These are phyloP conservation scores for Oscheius sp. DNA, from an alignment of 2,888 invertebrate genomes.

Conservation along the genomic window DNA sequence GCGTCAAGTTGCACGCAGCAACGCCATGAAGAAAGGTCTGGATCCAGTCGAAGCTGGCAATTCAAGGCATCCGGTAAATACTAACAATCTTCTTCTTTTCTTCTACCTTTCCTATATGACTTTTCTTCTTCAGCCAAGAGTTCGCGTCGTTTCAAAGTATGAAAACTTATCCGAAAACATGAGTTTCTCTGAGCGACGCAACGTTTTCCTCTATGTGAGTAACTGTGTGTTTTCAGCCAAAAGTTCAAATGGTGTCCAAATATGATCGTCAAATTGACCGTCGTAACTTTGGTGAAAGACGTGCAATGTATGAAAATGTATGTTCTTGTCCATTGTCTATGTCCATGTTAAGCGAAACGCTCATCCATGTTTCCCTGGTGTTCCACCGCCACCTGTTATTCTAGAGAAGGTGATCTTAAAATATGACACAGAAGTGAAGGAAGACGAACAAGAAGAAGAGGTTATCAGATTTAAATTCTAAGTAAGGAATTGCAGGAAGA, in stretches of 20 bases:
- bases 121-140: conserved; percentile 80
- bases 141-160: conserved; percentile 97
- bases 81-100: neutral
- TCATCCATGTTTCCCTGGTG: conserved; percentile 67
- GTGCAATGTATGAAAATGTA: conserved; percentile 66
- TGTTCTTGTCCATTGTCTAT: conserved; percentile 33
- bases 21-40: conserved; percentile 66
- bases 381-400: conserved; percentile 64
- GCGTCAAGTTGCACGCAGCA: conserved; percentile 66
- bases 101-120: too few relatives aligned
- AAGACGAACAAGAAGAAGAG: conserved; percentile 26
- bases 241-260: conserved; percentile 97
- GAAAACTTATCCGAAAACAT: conserved; percentile 95
- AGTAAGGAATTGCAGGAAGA: neutral
- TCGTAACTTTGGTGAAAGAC: conserved; percentile 74
- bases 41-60: conserved; percentile 58
- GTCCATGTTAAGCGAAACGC: conserved; percentile 57
- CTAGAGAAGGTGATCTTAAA: conserved; percentile 50
- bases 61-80: conserved; percentile 53
- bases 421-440: conserved; percentile 45
- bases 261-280: conserved; percentile 97
- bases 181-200: conserved; percentile 53
- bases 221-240: conserved; percentile 77
- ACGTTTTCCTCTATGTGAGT: conserved; percentile 42
- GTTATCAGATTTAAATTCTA: neutral